Evolutionary conservation across 2,797 vertebrate species (phyloP).

Genomic region (Anisognathus igniventris): DNA sequence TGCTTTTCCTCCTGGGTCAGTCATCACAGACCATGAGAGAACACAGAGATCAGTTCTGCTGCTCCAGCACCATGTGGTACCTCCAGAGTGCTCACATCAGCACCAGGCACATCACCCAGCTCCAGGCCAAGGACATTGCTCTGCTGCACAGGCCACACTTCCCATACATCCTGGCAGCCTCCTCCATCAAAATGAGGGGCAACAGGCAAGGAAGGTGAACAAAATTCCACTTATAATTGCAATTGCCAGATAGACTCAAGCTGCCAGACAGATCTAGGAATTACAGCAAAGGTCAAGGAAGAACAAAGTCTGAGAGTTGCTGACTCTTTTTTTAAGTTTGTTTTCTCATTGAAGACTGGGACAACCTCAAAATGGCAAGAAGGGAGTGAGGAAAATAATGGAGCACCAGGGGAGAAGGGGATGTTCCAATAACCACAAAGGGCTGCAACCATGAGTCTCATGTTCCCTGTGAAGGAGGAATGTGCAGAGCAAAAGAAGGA

Average conservation of each 20-base stretch:
- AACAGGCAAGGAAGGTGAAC: neutral
- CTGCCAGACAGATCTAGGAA: neutral
- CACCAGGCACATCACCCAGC: neutral
- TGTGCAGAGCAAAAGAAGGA: neutral
- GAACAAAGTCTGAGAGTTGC: neutral
- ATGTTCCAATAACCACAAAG: neutral
- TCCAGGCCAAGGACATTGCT: neutral
- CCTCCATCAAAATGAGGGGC: neutral
- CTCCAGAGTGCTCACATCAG: neutral
- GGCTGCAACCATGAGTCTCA: neutral
- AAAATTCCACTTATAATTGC: neutral
- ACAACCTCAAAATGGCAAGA: neutral
- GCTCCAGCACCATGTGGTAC: neutral
- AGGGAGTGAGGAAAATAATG: neutral
- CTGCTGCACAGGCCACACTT: neutral
- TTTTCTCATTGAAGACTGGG: neutral
- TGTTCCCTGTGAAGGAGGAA: neutral
- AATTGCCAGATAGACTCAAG: neutral
- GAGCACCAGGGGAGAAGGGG: neutral
- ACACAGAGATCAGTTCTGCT: neutral
- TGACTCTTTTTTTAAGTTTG: neutral
- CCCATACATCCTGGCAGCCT: neutral
- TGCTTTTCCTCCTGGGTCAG: neutral
- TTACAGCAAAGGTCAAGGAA: neutral
- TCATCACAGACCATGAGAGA: neutral